Evolutionary conservation across 2,797 vertebrate species (phyloP).

Genomic region (Antennarius maculatus): DNA sequence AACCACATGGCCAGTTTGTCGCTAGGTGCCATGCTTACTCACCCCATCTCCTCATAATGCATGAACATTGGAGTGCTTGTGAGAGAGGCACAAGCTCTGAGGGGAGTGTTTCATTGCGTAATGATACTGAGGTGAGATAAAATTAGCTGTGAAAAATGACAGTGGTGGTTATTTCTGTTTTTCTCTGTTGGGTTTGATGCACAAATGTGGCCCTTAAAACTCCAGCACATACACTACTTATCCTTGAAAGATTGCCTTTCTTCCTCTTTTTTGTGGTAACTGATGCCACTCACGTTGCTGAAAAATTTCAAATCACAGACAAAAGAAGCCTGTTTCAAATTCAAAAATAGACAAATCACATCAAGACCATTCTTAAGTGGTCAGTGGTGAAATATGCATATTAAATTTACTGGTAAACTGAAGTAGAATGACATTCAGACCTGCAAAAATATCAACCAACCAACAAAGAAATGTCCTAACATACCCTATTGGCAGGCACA

Average conservation of each 20-base stretch:
- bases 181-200: slow-evolving; percentile 61
- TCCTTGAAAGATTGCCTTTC: background rate
- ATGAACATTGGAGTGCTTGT: slow-evolving; percentile 38
- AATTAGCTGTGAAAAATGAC: slow-evolving; percentile 70
- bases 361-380: too few relatives aligned
- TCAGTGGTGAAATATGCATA: too few relatives aligned
- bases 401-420: too few relatives aligned
- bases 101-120: slow-evolving; percentile 64
- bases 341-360: too few relatives aligned
- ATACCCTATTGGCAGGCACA: too few relatives aligned
- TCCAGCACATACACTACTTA: background rate
- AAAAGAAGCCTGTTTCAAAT: background rate
- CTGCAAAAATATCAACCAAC: too few relatives aligned
- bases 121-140: slow-evolving; percentile 71
- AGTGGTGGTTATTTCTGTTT: slow-evolving; percentile 72
- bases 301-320: background rate
- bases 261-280: background rate
- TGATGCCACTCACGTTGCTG: background rate
- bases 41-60: slow-evolving; percentile 29
- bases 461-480: too few relatives aligned
- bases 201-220: slow-evolving; percentile 48
- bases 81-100: slow-evolving; percentile 43
- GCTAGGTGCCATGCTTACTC: slow-evolving; percentile 55
- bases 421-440: too few relatives aligned
- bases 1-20: slow-evolving; percentile 21